Evolutionary conservation across 2,797 vertebrate genomes (phyloP).

Genomic region (Halcyon leucocephala): DNA sequence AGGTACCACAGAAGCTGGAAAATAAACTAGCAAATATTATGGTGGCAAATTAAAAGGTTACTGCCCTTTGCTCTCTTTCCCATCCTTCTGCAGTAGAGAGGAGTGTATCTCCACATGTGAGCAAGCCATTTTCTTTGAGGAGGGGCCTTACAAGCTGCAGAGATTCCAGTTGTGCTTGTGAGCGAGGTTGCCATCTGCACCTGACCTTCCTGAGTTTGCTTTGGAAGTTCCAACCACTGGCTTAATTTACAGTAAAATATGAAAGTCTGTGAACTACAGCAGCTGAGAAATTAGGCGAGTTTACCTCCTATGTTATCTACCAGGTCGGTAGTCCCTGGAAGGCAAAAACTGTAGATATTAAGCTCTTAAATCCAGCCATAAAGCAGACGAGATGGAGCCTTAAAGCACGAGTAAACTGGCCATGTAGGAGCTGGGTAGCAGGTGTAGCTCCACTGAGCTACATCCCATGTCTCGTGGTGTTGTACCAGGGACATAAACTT

Average conservation of each 20-base stretch:
- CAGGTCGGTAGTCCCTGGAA: not conserved
- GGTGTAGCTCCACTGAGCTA: not conserved
- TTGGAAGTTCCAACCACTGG: not conserved
- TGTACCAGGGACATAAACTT: not conserved
- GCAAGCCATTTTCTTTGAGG: not conserved
- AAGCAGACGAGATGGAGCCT: not conserved
- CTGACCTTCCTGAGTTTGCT: not conserved
- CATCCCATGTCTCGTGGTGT: not conserved
- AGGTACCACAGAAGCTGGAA: not conserved
- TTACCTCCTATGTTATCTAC: not conserved
- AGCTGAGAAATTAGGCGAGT: not conserved
- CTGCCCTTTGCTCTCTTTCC: not conserved
- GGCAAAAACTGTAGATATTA: not conserved
- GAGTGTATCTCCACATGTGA: not conserved
- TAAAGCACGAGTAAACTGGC: not conserved
- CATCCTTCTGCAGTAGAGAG: not conserved
- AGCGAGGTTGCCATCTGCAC: not conserved
- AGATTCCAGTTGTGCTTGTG: not conserved
- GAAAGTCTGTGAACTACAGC: not conserved
- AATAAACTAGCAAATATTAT: not conserved
- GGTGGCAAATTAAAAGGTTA: not conserved
- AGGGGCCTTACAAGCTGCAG: not conserved
- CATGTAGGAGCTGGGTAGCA: not conserved
- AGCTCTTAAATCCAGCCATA: not conserved
- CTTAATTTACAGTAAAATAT: not conserved